Percentiles rank a stretch among this genome's conserved stretches.
These are phyloP conservation scores for Camponotus floridanus DNA, from an alignment of 1,140 invertebrate species.

Conservation along the genomic window DNA sequence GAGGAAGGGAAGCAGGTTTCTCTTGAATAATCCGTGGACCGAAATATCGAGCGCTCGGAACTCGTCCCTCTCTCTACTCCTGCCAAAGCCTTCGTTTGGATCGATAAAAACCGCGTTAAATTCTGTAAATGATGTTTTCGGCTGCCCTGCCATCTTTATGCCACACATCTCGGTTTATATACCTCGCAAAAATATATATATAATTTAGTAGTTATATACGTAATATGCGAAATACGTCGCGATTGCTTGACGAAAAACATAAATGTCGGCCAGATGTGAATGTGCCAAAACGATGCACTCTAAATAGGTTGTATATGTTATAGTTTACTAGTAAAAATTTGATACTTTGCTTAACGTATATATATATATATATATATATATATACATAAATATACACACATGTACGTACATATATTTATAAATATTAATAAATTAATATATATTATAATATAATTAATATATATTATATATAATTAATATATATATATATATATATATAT, in stretches of 20 bases:
- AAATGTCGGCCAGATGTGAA: slow-evolving; percentile 24
- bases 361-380: too few relatives aligned
- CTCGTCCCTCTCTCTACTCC: slow-evolving; percentile 2
- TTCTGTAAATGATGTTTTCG: slow-evolving; percentile 8
- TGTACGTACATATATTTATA: too few relatives aligned
- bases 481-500: too few relatives aligned
- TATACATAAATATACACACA: too few relatives aligned
- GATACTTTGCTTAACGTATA: neutral
- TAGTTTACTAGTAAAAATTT: slow-evolving; percentile 5
- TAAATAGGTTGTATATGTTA: slow-evolving; percentile 45
- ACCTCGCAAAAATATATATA: neutral
- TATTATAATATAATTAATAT: too few relatives aligned
- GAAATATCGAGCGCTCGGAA: slow-evolving; percentile 47
- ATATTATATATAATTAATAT: too few relatives aligned
- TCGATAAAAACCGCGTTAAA: slow-evolving; percentile 50
- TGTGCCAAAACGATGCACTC: slow-evolving; percentile 41
- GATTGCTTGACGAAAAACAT: slow-evolving; percentile 3
- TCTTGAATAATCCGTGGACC: slow-evolving; percentile 41
- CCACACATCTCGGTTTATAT: neutral
- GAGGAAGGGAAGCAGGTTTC: neutral
- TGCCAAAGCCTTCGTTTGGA: slow-evolving; percentile 10
- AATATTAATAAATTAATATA: too few relatives aligned
- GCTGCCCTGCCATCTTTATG: slow-evolving; percentile 1
- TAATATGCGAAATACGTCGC: neutral
- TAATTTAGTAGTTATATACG: neutral